Conservation (phyloP, 2,113 vertebrate species). For the Dipodomys ordii region DNA sequence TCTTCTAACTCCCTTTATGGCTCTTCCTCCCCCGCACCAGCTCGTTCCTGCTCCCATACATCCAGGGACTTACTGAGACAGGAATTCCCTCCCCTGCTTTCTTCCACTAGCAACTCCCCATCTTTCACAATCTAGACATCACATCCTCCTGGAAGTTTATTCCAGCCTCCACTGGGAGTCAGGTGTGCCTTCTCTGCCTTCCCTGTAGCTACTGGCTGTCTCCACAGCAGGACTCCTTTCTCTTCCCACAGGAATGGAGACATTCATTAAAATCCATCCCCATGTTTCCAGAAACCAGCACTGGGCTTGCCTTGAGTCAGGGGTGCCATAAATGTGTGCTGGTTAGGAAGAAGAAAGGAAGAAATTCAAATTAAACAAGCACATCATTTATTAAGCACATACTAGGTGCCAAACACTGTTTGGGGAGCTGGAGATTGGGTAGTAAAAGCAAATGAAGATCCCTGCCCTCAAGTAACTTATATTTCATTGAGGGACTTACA, state of each 20-base stretch:
- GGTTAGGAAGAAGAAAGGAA: conserved; percentile 11
- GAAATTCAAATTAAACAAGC: neutral
- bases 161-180: neutral
- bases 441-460: conserved; percentile 10
- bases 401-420: conserved; percentile 11
- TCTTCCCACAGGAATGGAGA: neutral
- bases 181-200: neutral
- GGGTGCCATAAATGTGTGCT: neutral
- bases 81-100: conserved; percentile 20
- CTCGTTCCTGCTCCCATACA: neutral
- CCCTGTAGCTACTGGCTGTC: neutral
- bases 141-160: conserved; percentile 4
- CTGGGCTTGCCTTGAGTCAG: neutral
- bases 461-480: neutral
- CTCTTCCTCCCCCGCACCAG: neutral
- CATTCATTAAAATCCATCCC: conserved; percentile 4
- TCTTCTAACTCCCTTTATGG: conserved; percentile 33
- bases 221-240: neutral
- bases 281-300: neutral
- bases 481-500: conserved; percentile 14
- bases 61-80: conserved; percentile 39
- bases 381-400: conserved; percentile 5
- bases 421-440: neutral
- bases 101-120: neutral
- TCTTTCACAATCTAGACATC: conserved; percentile 39